Evolutionary conservation across 2,113 vertebrate genomes (phyloP).

Genomic region (Chaetorhynchus papuensis): DNA sequence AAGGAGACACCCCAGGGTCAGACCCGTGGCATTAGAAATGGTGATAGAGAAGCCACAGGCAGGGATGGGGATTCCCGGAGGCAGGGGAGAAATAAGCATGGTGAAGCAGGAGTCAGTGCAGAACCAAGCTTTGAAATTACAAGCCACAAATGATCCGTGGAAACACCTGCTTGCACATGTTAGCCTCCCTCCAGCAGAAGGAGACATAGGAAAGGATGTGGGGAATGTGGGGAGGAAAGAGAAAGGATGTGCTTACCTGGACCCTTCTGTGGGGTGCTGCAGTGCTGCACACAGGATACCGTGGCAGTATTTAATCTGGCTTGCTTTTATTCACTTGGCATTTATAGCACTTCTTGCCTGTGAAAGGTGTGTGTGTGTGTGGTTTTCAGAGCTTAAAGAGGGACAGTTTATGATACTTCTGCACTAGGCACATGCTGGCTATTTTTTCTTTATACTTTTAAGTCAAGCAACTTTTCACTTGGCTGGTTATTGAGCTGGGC

Average conservation of each 20-base stretch:
- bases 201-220: neutral
- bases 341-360: neutral
- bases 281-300: neutral
- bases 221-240: neutral
- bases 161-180: neutral
- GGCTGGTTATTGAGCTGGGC: neutral
- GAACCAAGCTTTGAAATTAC: neutral
- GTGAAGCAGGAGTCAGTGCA: neutral
- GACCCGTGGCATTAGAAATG: neutral
- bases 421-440: neutral
- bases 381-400: neutral
- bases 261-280: neutral
- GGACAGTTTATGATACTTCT: neutral
- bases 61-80: neutral
- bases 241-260: neutral
- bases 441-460: neutral
- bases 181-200: neutral
- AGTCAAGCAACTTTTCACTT: neutral
- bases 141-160: neutral
- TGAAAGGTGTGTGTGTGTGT: neutral
- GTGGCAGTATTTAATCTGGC: neutral
- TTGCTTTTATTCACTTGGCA: neutral
- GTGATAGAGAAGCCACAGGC: neutral
- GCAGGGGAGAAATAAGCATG: accelerated
- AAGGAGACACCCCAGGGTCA: neutral